Percentiles rank a stretch among this genome's conserved stretches.
Conservation (phyloP, 2,113 vertebrate genomes). For the Carassius gibelio region DNA sequence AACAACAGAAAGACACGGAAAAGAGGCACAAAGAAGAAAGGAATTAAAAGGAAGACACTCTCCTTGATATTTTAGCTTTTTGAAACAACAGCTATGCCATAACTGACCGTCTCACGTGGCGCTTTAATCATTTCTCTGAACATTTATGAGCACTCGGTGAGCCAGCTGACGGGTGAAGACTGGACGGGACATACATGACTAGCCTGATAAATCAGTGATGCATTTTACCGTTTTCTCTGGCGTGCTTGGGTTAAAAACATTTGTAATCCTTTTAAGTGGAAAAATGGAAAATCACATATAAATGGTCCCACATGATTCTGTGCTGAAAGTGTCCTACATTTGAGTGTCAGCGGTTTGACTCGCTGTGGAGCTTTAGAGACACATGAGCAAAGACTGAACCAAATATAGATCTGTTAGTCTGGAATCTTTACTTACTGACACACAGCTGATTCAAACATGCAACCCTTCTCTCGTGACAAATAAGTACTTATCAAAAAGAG, state of each 20-base stretch:
- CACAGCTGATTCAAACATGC: neutral
- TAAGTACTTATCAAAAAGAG: neutral
- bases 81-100: neutral
- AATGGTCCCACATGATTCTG: neutral
- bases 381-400: neutral
- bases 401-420: neutral
- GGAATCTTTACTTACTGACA: neutral
- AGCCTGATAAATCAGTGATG: neutral
- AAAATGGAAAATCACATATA: neutral
- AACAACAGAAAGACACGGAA: slow-evolving; percentile 11
- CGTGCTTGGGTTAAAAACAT: neutral
- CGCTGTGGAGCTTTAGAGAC: neutral
- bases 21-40: slow-evolving; percentile 14
- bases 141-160: neutral
- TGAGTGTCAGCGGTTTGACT: neutral
- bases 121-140: neutral
- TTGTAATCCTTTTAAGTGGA: neutral
- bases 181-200: neutral
- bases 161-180: neutral
- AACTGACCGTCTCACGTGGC: neutral
- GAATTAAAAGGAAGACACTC: neutral
- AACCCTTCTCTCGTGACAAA: neutral
- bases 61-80: neutral
- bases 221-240: neutral
- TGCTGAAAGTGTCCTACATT: slow-evolving; percentile 1